Conservation (phyloP, 2,888 invertebrate genomes). For the Aporophyla lueneburgensis region DNA sequence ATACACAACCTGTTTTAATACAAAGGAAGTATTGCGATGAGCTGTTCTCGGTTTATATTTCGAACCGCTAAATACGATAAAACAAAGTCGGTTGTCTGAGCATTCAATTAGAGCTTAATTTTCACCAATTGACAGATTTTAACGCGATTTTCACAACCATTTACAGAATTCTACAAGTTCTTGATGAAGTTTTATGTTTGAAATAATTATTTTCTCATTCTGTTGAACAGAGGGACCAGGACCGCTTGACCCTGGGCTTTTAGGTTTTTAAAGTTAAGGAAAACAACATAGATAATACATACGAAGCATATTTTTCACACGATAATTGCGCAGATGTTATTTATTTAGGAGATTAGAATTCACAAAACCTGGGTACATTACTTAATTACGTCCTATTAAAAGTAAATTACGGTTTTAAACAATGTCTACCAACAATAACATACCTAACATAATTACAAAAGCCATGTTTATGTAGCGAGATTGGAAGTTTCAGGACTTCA, state of each 20-base stretch:
- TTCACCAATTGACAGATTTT: slow-evolving; percentile 16
- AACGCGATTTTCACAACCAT: neutral
- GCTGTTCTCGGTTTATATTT: slow-evolving; percentile 30
- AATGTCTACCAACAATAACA: neutral
- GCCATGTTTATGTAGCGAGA: slow-evolving; percentile 13
- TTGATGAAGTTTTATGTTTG: neutral
- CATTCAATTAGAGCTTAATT: slow-evolving; percentile 31
- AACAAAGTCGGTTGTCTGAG: neutral
- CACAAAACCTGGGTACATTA: neutral
- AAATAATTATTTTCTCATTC: neutral
- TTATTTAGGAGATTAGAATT: slow-evolving; percentile 17
- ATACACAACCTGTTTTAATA: slow-evolving; percentile 57
- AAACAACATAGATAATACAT: slow-evolving; percentile 16
- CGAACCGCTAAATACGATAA: slow-evolving; percentile 29
- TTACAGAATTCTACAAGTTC: neutral
- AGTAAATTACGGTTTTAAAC: neutral
- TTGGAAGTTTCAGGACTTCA: slow-evolving; percentile 30
- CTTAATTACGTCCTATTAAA: neutral
- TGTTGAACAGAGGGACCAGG: neutral
- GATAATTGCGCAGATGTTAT: slow-evolving; percentile 6
- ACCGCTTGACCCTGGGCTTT: neutral
- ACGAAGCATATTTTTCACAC: slow-evolving; percentile 6
- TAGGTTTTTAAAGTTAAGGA: neutral
- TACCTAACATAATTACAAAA: slow-evolving; percentile 21
- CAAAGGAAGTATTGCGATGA: slow-evolving; percentile 38